Percentiles rank a stretch among this genome's conserved stretches.
phyloP scores from a whole-genome alignment of 2,888 invertebrate species.

The Perizoma flavofasciatum region DNA sequence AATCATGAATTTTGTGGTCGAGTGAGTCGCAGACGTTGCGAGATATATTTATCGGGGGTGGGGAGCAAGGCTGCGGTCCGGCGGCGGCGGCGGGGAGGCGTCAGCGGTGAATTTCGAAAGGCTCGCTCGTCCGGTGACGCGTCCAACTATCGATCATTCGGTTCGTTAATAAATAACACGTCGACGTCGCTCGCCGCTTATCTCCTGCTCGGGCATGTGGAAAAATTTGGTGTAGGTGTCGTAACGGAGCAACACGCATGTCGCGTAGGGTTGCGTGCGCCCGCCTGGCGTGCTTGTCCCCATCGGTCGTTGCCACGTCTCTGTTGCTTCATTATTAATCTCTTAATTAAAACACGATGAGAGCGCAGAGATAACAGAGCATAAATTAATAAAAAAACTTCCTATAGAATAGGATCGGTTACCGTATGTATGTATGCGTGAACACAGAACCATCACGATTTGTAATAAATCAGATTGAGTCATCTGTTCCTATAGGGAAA shows the following conservation, averaged over 20 bases:
- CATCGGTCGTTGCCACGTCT: slow-evolving; percentile 67
- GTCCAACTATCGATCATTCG: slow-evolving; percentile 84
- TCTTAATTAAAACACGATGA: slow-evolving; percentile 65
- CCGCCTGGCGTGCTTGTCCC: slow-evolving; percentile 68
- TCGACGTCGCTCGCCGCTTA: slow-evolving; percentile 79
- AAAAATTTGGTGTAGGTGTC: slow-evolving; percentile 84
- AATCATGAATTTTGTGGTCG: slow-evolving; percentile 54
- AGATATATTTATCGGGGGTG: slow-evolving; percentile 60
- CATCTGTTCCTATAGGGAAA: slow-evolving; percentile 44
- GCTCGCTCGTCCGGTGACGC: slow-evolving; percentile 77
- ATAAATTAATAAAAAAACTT: slow-evolving; percentile 30
- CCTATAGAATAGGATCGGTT: slow-evolving; percentile 13
- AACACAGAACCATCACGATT: slow-evolving; percentile 16
- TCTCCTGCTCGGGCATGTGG: slow-evolving; percentile 83
- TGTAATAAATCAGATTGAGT: slow-evolving; percentile 26
- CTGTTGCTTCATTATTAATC: slow-evolving; percentile 65
- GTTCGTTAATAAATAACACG: slow-evolving; percentile 84
- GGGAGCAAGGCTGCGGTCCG: slow-evolving; percentile 52
- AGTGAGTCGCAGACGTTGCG: slow-evolving; percentile 59
- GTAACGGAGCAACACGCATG: slow-evolving; percentile 80
- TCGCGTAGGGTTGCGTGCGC: slow-evolving; percentile 72
- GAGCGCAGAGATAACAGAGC: slow-evolving; percentile 21
- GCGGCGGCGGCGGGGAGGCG: slow-evolving; percentile 51
- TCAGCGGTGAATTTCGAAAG: slow-evolving; percentile 76
- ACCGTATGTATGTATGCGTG: neutral